A percentile compares a stretch with the other conserved stretches of the same genome.
Conservation (phyloP, 2,888 invertebrate species). For the Caenorhabditis doughertyi region DNA sequence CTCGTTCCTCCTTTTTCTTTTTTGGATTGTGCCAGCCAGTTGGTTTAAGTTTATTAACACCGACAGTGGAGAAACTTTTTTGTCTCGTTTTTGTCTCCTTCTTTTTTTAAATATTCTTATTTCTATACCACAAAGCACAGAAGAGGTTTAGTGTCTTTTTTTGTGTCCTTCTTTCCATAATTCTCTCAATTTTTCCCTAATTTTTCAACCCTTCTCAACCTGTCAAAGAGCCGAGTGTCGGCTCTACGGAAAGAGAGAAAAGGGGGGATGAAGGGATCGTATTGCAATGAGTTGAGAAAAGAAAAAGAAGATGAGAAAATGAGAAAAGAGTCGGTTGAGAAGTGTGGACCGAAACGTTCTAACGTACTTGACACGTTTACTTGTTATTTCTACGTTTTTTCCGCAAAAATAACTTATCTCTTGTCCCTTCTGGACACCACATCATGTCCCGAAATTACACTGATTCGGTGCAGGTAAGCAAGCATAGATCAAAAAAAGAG, state of each 20-base stretch:
- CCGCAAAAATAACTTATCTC: background rate
- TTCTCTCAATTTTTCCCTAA: background rate
- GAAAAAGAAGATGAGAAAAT: constrained; percentile 49
- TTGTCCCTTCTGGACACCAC: background rate
- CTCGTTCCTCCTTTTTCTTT: constrained; percentile 4
- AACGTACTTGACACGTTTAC: constrained; percentile 50
- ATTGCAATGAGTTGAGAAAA: constrained; percentile 63
- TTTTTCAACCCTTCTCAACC: constrained; percentile 21
- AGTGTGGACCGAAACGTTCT: constrained; percentile 61
- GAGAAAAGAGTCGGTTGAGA: constrained; percentile 39
- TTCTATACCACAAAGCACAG: constrained; percentile 28
- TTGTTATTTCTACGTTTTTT: constrained; percentile 38
- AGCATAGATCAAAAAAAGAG: constrained; percentile 15
- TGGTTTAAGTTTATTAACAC: constrained; percentile 18
- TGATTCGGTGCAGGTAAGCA: constrained; percentile 50
- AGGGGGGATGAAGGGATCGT: constrained; percentile 51
- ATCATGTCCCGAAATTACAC: constrained; percentile 34
- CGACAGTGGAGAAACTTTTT: background rate
- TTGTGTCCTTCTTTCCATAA: background rate
- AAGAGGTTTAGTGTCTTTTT: constrained; percentile 15
- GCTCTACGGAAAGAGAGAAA: background rate
- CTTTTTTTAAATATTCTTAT: background rate
- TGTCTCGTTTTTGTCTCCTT: constrained; percentile 9
- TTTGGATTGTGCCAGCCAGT: background rate
- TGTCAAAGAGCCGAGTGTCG: constrained; percentile 41